These are phyloP conservation scores for Cheilosia grossa DNA, from an alignment of 2,888 invertebrate genomes.

Conservation along the genomic window DNA sequence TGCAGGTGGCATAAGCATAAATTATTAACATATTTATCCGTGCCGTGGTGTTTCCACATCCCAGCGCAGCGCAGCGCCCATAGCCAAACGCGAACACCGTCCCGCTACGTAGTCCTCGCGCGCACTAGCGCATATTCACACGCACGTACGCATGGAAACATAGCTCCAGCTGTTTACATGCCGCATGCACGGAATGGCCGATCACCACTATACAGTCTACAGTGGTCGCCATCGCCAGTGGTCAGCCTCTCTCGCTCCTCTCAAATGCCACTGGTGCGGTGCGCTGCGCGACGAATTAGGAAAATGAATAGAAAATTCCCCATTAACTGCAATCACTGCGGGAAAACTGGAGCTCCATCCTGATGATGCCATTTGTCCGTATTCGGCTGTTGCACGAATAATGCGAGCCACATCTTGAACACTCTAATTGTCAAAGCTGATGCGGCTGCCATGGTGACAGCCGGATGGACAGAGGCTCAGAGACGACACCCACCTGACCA, in stretches of 20 bases:
- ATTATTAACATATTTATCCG: slow-evolving; percentile 75
- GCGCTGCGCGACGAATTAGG: slow-evolving; percentile 63
- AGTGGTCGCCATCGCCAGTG: background rate
- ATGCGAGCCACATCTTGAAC: slow-evolving; percentile 69
- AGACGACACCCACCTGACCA: slow-evolving; percentile 66
- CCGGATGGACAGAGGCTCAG: slow-evolving; percentile 50
- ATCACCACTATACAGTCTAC: slow-evolving; percentile 11
- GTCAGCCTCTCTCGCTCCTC: background rate
- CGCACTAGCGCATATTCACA: slow-evolving; percentile 63
- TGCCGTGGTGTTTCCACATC: slow-evolving; percentile 62
- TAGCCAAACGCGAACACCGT: background rate
- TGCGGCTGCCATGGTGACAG: slow-evolving; percentile 42
- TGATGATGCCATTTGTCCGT: slow-evolving; percentile 65
- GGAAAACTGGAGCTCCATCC: slow-evolving; percentile 61
- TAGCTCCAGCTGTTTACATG: slow-evolving; percentile 74
- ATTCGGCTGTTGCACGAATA: slow-evolving; percentile 65
- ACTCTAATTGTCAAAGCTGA: slow-evolving; percentile 62
- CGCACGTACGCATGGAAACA: slow-evolving; percentile 71
- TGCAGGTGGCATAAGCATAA: slow-evolving; percentile 77
- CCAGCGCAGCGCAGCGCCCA: slow-evolving; percentile 29
- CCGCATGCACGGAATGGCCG: slow-evolving; percentile 64
- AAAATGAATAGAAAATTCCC: slow-evolving; percentile 72
- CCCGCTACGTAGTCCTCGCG: slow-evolving; percentile 33
- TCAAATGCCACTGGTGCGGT: background rate
- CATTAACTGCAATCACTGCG: slow-evolving; percentile 57